Conservation (phyloP, 1,140 invertebrate genomes). For the Plectrocnemia conspersa region DNA sequence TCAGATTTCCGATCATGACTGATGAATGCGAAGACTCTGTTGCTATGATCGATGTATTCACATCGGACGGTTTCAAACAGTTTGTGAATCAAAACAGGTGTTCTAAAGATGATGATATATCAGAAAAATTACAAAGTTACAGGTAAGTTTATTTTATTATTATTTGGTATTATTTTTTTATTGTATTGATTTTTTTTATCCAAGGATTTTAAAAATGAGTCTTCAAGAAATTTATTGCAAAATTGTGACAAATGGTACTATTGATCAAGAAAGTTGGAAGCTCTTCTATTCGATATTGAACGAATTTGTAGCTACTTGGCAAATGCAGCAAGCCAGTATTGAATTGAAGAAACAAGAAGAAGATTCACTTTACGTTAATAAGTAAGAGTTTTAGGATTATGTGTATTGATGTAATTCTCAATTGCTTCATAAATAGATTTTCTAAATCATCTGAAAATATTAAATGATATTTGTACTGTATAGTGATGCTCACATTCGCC, state of each 20-base stretch:
- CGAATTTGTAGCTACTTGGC: constrained; percentile 67
- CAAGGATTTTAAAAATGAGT: constrained; percentile 60
- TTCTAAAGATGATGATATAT: not conserved
- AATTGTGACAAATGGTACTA: constrained; percentile 44
- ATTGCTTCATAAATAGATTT: too few relatives aligned
- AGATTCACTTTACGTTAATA: constrained; percentile 77
- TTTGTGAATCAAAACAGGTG: constrained; percentile 4
- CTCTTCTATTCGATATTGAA: constrained; percentile 55
- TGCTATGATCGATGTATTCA: constrained; percentile 19
- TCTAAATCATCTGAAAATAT: too few relatives aligned
- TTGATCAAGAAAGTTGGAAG: constrained; percentile 49
- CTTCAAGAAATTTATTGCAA: constrained; percentile 61
- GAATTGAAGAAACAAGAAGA: constrained; percentile 66
- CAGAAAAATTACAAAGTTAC: constrained; percentile 38
- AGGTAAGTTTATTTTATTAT: constrained; percentile 32
- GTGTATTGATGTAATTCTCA: too few relatives aligned
- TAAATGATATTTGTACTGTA: too few relatives aligned
- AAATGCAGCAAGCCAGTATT: constrained; percentile 64
- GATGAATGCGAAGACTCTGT: constrained; percentile 9
- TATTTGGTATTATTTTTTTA: constrained; percentile 8
- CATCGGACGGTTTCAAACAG: constrained; percentile 17
- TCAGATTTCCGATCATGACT: constrained; percentile 27
- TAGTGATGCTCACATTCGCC: too few relatives aligned
- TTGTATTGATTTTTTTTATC: constrained; percentile 36
- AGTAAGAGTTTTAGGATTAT: too few relatives aligned